Percentiles rank a stretch among this genome's conserved stretches.
These are phyloP conservation scores for Thamnaconus septentrionalis DNA, from an alignment of 2,113 vertebrate genomes.

Conservation along the genomic window DNA sequence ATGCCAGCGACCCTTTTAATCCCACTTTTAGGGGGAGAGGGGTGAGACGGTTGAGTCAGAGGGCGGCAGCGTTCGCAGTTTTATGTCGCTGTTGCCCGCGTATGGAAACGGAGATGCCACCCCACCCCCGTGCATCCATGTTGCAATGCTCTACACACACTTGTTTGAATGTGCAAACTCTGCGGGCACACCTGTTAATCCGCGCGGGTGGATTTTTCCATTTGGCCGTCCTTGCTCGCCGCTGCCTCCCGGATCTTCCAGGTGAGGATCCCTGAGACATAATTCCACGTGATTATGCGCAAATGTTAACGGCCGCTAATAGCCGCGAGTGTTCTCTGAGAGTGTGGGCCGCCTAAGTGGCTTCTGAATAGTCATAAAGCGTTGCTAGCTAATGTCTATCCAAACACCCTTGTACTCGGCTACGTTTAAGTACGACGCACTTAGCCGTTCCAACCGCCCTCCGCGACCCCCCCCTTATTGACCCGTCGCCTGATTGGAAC, in stretches of 20 bases:
- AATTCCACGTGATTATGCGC: constrained; percentile 59
- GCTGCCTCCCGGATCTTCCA: neutral
- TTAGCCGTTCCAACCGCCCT: too few relatives aligned
- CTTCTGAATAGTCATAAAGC: constrained; percentile 57
- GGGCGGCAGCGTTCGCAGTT: constrained; percentile 28
- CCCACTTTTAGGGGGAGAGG: constrained; percentile 35
- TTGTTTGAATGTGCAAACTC: neutral
- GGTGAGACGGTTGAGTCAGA: constrained; percentile 8
- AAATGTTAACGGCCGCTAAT: constrained; percentile 57
- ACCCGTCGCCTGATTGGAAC: constrained; percentile 47
- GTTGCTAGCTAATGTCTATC: constrained; percentile 56
- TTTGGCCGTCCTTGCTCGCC: neutral
- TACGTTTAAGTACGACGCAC: too few relatives aligned
- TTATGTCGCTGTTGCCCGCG: constrained; percentile 3
- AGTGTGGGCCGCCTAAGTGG: constrained; percentile 46
- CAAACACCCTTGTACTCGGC: constrained; percentile 31
- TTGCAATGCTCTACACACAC: neutral
- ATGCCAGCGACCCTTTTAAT: constrained; percentile 64
- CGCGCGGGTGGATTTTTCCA: too few relatives aligned
- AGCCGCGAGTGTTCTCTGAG: constrained; percentile 48
- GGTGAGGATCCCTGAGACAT: constrained; percentile 37
- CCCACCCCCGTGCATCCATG: too few relatives aligned
- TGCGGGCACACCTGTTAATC: constrained; percentile 21
- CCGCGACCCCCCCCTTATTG: constrained; percentile 30
- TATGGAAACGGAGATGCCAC: neutral